A percentile compares a stretch with the other conserved stretches of the same genome.
Evolutionary conservation across 2,888 invertebrate genomes (phyloP).

Genomic region (Augochlorella aurata): DNA sequence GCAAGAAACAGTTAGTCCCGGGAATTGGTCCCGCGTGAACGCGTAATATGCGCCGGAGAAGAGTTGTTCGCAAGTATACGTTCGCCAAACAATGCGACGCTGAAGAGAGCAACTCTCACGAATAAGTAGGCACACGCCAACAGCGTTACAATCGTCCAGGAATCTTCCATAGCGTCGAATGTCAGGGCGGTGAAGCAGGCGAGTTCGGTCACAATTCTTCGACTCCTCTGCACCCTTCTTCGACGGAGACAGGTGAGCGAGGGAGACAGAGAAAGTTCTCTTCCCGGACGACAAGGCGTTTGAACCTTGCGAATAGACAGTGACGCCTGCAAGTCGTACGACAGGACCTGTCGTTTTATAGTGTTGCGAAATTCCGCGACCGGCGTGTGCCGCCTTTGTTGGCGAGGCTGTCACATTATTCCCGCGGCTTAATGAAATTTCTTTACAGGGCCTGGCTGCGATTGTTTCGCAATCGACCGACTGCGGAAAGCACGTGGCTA

Average conservation of each 20-base stretch:
- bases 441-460: conserved; percentile 9
- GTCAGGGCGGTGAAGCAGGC: neutral
- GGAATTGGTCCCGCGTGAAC: neutral
- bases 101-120: neutral
- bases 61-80: neutral
- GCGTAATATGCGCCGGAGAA: neutral
- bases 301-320: neutral
- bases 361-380: conserved; percentile 49
- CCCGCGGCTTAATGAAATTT: conserved; percentile 44
- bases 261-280: neutral
- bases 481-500: neutral
- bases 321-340: neutral
- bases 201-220: conserved; percentile 42
- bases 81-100: neutral
- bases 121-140: neutral
- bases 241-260: neutral
- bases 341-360: conserved; percentile 29
- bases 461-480: conserved; percentile 36
- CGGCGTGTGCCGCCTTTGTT: conserved; percentile 46
- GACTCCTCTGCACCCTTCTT: conserved; percentile 33
- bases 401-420: conserved; percentile 39
- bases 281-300: neutral
- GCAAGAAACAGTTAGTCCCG: neutral
- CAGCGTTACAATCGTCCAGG: conserved; percentile 23
- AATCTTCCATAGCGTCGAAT: conserved; percentile 4